Evolutionary conservation across 2,797 vertebrate species (phyloP), one percentile per base, ranked within the genome.

Genomic region (Hyperoplus lanceolatus): DNA sequence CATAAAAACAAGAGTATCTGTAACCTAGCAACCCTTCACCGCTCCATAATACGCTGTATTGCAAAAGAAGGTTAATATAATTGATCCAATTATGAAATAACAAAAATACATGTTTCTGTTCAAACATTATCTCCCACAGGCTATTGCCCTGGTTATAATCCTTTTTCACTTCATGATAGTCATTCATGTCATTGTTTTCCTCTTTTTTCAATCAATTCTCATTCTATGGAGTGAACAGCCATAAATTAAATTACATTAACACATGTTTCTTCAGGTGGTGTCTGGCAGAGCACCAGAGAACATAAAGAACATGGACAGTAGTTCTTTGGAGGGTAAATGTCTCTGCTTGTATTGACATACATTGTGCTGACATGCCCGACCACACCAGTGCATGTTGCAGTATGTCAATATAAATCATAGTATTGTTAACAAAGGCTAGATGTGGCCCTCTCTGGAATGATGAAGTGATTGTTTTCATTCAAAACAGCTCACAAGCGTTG

Each of bases 141-240:
- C 49, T 46, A 58, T 59, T 4, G n/a, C 81, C 45, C 67, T n/a
- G 18, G 46, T 65, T 18, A 76, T 72, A 38, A 10, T 77, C 60
- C 18, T 61, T 5, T 41, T 54, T 16, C 50, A 29, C 73, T 7
- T 4, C 69, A 50, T 49, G 18, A 62, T 71, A 56, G 75, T 70
- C 70, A 75, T 77, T 87, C 77, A 49, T 62, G 65, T 74, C 69
- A 41, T 16, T 75, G 58, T 63, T 77, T 76, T 61, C 41, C 59
- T 63, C 64, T 59, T 18, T 70, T 65, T 69, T 57, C 61, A 63
- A 81, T 77, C 70, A 49, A 79, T 83, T 75, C 58, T 70, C 41
- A 16, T 66, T 71, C 62, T 42, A 49, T 67, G 51, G 14, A 1
- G 59, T n/a, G 64, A 14, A 11, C 14, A 2, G 61, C 14, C 4